phyloP scores from a whole-genome alignment of 23 tunicate species.

The Trididemnum clinides region DNA sequence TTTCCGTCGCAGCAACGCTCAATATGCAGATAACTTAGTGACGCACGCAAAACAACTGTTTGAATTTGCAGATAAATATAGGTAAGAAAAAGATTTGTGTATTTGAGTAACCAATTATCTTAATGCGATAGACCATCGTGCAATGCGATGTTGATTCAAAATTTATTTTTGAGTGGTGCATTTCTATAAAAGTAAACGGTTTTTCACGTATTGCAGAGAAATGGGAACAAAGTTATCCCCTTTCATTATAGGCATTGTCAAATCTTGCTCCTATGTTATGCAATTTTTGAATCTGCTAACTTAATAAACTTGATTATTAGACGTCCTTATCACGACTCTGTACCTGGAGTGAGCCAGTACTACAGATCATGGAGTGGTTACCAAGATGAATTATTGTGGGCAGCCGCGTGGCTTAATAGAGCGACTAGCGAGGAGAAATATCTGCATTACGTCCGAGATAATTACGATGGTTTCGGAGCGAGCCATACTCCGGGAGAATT shows the following conservation, averaged over 20 bases:
- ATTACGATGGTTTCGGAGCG: conserved; percentile 44
- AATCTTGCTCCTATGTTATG: no score
- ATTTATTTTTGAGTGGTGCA: no score
- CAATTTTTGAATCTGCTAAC: no score
- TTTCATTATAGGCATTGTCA: no score
- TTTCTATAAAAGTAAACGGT: no score
- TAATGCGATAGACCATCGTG: no score
- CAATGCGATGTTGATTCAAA: no score
- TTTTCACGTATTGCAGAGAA: no score
- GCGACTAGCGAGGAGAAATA: conserved; percentile 45
- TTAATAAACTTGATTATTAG: conserved; percentile 8
- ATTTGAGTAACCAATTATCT: no score
- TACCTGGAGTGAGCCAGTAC: conserved; percentile 34
- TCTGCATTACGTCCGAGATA: conserved; percentile 2
- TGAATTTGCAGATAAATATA: conserved; percentile 59
- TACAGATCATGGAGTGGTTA: conserved; percentile 90
- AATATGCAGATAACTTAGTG: conserved; percentile 28
- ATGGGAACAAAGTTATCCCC: no score
- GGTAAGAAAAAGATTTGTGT: conserved; percentile 12
- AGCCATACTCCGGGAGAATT: conserved; percentile 38
- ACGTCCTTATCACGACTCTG: conserved; percentile 58
- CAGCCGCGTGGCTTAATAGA: conserved; percentile 73
- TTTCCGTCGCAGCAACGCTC: not conserved
- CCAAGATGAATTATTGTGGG: conserved; percentile 91
- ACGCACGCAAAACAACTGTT: conserved; percentile 72